Conservation (phyloP, 2,888 invertebrate species). For the Tigriopus californicus region DNA sequence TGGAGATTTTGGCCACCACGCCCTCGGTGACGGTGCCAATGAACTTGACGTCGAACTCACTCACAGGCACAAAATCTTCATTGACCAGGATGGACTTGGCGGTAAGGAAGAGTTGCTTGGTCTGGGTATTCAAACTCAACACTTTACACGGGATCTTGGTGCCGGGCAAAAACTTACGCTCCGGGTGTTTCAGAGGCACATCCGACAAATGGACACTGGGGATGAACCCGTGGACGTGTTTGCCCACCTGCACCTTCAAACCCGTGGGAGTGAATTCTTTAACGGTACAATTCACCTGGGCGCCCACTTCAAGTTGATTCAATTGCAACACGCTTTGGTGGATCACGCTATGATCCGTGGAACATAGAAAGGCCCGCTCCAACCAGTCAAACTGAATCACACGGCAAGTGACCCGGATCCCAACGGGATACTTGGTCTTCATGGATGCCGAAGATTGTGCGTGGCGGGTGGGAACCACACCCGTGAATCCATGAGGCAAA, state of each 20-base stretch:
- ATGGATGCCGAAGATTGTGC: background rate
- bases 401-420: background rate
- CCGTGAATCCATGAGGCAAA: background rate
- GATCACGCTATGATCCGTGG: background rate
- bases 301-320: background rate
- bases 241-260: background rate
- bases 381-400: conserved; percentile 4
- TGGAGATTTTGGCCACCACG: background rate
- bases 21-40: conserved; percentile 1
- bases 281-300: background rate
- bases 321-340: background rate
- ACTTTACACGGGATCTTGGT: background rate
- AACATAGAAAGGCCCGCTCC: background rate
- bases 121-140: background rate
- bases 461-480: background rate
- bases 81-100: conserved; percentile 7
- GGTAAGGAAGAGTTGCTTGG: conserved; percentile 2
- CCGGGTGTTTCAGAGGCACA: conserved; percentile 9
- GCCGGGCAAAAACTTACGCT: conserved; percentile 1
- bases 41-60: background rate
- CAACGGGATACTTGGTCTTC: background rate
- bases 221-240: background rate
- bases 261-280: conserved; percentile 4
- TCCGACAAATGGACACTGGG: background rate
- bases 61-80: background rate